phyloP scores from a whole-genome alignment of 2,797 vertebrate genomes.

The Malurus splendens region DNA sequence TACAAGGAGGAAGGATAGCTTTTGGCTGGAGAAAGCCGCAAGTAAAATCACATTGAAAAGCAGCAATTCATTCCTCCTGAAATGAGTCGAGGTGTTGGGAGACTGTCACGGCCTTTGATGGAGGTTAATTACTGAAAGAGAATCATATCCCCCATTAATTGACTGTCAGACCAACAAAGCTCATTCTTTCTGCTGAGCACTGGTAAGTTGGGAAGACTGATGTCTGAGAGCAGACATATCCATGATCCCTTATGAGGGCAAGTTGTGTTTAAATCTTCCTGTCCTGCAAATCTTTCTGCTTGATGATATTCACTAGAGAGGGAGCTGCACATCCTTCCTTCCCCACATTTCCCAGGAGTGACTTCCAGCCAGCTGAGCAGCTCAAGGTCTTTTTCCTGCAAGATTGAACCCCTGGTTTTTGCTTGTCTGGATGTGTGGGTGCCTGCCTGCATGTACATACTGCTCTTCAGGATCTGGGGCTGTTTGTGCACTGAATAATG shows the following conservation, averaged over 20 bases:
- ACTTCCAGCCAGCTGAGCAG: background rate
- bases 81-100: background rate
- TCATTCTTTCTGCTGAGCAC: background rate
- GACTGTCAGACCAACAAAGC: background rate
- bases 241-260: background rate
- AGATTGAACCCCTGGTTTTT: background rate
- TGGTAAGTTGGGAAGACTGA: background rate
- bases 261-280: background rate
- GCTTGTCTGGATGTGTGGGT: background rate
- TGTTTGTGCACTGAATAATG: background rate
- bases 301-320: background rate
- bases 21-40: background rate
- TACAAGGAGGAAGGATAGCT: background rate
- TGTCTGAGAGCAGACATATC: background rate
- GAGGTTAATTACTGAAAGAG: background rate
- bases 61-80: background rate
- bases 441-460: background rate
- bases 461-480: background rate
- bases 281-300: background rate
- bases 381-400: background rate
- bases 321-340: accelerated
- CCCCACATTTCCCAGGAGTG: background rate
- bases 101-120: accelerated
- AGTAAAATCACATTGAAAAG: background rate
- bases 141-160: background rate